A percentile compares a stretch with the other conserved stretches of the same genome.
Evolutionary conservation across 2,888 invertebrate genomes (phyloP).

Genomic region (Caradrina clavipalpis): DNA sequence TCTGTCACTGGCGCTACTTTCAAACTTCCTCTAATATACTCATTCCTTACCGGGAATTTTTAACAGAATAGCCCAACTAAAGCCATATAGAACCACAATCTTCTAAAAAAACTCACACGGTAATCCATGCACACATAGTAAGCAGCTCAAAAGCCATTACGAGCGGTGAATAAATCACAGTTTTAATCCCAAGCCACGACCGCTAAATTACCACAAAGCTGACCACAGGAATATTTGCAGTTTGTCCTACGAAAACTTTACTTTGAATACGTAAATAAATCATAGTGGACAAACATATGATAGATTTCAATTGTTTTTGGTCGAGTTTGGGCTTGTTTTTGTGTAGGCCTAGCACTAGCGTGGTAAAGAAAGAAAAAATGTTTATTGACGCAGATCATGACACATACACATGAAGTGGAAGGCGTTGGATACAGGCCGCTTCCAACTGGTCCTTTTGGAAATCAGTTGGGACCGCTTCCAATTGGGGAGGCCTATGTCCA

Average conservation of each 20-base stretch:
- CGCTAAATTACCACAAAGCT: constrained; percentile 15
- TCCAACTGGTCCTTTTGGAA: too few species aligned
- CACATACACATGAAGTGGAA: too few species aligned
- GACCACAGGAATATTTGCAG: constrained; percentile 35
- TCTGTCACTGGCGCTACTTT: too few species aligned
- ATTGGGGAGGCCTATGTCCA: too few species aligned
- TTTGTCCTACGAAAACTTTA: constrained; percentile 32
- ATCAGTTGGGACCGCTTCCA: too few species aligned
- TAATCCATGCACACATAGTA: not conserved
- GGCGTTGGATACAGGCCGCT: too few species aligned
- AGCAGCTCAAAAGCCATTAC: constrained; percentile 10
- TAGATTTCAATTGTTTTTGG: constrained; percentile 49
- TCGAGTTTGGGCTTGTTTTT: constrained; percentile 11
- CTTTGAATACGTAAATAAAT: constrained; percentile 38
- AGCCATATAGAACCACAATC: too few species aligned
- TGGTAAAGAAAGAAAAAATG: too few species aligned
- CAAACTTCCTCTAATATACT: too few species aligned
- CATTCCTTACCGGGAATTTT: too few species aligned
- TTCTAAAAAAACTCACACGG: too few species aligned
- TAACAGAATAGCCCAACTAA: not conserved
- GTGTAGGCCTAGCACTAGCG: not conserved
- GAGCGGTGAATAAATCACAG: constrained; percentile 11
- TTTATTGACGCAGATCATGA: too few species aligned
- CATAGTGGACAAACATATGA: constrained; percentile 47
- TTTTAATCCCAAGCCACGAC: constrained; percentile 8